Base-by-base conservation (phyloP, 2,113 vertebrate genomes). In the Caranx ignobilis region DNA sequence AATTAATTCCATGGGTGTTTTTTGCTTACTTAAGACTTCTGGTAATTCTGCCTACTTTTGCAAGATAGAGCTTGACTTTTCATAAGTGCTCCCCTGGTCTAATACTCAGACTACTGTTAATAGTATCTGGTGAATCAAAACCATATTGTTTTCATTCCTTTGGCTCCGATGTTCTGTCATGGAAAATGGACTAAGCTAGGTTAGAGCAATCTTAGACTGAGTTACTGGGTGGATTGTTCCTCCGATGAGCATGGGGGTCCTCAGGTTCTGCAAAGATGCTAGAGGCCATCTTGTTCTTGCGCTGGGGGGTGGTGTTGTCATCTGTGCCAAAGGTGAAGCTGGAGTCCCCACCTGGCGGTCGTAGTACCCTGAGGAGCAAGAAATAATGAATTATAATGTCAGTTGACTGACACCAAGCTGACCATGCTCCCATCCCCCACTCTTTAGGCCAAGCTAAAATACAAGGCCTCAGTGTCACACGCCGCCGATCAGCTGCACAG, bases 251-350 rank as follows among this genome's bases (percentile, higher is more conserved):
- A 50, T 95, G 96, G n/a, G 96, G 95, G 68, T 99, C 97, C 15
- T 97, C 97, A 12, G 97, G 95, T 81, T 95, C 96, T 52, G 96
- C 97, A 75, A 99, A 99, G 94, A 99, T 99, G 94, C 90, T 97
- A 77, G 98, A 99, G 78, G 95, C 97, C 96, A 98, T 99, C 89
- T 96, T 99, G 93, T 97, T 97, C 93, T 96, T 97, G 84, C 97
- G 94, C 70, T 94, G 95, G 52, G 95, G 91, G 15, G 90, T 87
- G 2, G 96, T 91, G 65, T 96, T 91, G 0, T 97, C 97, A 34
- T 95, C 95, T 75, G 93, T 79, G 72, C 97, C 97, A 50, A 99
- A 89, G 31, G 95, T 94, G 88, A 99, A 97, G 93, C 96, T 99
- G 85, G 98, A 97, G 10, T 95, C 96, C 3, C 98, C 98, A 0